A percentile compares a stretch with the other conserved stretches of the same genome.
Conservation (phyloP, 2,888 invertebrate genomes). For the Pimpla rufipes region DNA sequence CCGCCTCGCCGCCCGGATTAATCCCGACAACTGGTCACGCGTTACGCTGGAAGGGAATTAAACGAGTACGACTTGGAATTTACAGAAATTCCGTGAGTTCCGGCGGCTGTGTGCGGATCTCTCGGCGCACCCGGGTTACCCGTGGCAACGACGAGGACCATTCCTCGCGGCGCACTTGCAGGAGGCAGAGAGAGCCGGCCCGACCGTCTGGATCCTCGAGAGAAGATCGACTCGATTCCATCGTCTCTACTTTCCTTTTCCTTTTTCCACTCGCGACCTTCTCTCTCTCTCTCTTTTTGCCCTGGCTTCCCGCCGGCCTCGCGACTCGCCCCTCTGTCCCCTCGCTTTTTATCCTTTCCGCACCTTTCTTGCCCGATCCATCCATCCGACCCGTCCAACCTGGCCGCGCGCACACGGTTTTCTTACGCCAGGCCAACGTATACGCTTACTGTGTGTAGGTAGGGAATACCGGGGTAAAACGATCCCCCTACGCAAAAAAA, state of each 20-base stretch:
- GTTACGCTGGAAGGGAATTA: constrained; percentile 41
- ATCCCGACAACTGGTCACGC: constrained; percentile 39
- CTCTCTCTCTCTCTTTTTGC: constrained; percentile 14
- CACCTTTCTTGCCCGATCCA: constrained; percentile 10
- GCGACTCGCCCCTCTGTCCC: background rate
- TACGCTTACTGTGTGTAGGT: background rate
- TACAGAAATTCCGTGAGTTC: constrained; percentile 43
- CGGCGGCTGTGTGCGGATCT: constrained; percentile 1
- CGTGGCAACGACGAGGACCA: constrained; percentile 48
- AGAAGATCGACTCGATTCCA: constrained; percentile 44
- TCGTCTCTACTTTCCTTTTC: constrained; percentile 30
- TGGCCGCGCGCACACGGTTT: background rate
- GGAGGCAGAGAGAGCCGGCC: constrained; percentile 1
- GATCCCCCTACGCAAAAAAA: too few species aligned
- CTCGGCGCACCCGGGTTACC: constrained; percentile 19
- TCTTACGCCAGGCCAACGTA: background rate
- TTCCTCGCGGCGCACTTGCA: constrained; percentile 13
- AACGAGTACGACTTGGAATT: constrained; percentile 42
- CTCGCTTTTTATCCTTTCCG: background rate
- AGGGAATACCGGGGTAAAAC: too few species aligned
- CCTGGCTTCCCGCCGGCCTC: constrained; percentile 1
- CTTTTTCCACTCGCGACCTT: too few species aligned
- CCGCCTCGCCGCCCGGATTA: constrained; percentile 35
- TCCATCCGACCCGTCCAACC: constrained; percentile 4
- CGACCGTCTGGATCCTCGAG: constrained; percentile 27